Base-by-base conservation (phyloP, 2,113 vertebrate species). In the Sus scrofa region DNA sequence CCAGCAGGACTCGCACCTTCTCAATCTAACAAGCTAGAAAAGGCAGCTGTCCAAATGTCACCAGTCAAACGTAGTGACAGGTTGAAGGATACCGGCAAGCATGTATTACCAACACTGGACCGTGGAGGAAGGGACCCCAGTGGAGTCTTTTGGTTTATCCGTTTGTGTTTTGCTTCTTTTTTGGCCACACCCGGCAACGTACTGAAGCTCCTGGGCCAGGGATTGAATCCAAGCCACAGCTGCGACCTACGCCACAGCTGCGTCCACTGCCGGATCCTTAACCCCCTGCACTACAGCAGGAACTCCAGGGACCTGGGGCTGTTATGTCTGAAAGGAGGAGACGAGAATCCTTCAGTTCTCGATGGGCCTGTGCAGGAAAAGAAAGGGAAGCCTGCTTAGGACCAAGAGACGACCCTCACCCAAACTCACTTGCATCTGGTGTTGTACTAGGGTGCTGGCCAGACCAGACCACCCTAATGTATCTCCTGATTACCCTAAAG, bases 391-490 rank as follows among this genome's bases (percentile, higher is more conserved):
- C 75, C 90, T 68, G 63, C 16, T 56, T 13, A 52, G 37, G 39
- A 52, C 70, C 39, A 52, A 39, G 58, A 78, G n/a, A 89, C 30
- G 37, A 37, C 54, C 71, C 85, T n/a, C 24, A 77, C 50, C 1
- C 39, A 6, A 71, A 74, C 78, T 77, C 67, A 86, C 52, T 39
- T 89, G 86, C 63, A 27, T 70, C 24, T 96, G 93, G 86, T 77
- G 44, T 4, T 70, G 15, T 65, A 22, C 50, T 60, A 89, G 58
- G 82, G 81, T 14, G 26, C 52, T 52, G 89, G 89, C 83, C 79
- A 94, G 87, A 92, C 68, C 91, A 94, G 91, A 96, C 60, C 58
- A 83, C 94, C 86, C 39, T 68, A 67, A 60, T 6, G 5, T 79
- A n/a, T 60, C 73, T 94, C 50, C 37, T 13, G 32, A 93, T 50